Evolutionary conservation across 1,140 invertebrate species (phyloP).

Genomic region (Odontomachus brunneus): DNA sequence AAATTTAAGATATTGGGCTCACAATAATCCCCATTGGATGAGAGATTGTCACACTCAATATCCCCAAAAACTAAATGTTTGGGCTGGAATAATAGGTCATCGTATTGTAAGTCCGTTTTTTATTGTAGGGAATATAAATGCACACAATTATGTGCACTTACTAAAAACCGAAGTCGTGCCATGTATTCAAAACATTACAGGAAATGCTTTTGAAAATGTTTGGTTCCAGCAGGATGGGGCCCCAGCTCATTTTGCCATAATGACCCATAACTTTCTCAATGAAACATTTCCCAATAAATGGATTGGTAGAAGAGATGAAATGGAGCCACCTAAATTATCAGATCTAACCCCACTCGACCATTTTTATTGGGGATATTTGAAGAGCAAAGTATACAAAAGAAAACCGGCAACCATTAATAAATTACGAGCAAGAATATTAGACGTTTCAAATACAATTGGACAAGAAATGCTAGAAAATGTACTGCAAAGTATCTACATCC

Average conservation of each 20-base stretch:
- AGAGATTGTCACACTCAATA: too few relatives aligned
- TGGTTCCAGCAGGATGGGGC: background rate
- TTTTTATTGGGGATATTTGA: too few relatives aligned
- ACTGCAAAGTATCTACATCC: too few relatives aligned
- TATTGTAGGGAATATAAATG: background rate
- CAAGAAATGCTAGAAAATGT: too few relatives aligned
- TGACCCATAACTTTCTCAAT: background rate
- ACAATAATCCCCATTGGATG: background rate
- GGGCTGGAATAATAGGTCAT: background rate
- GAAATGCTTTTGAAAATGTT: background rate
- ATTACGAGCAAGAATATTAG: too few relatives aligned
- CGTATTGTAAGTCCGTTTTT: background rate
- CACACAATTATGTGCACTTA: background rate
- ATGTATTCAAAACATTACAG: background rate
- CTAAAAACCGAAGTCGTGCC: background rate
- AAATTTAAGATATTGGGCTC: background rate
- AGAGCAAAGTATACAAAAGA: too few relatives aligned
- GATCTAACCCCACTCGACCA: too few relatives aligned
- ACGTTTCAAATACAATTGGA: too few relatives aligned
- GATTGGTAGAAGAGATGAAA: too few relatives aligned
- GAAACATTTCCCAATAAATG: too few relatives aligned
- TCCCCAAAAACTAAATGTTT: conserved; percentile 5
- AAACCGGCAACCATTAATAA: too few relatives aligned
- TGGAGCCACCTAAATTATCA: too few relatives aligned
- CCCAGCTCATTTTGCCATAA: background rate